A percentile compares a stretch with the other conserved stretches of the same genome.
Evolutionary conservation across 1,140 invertebrate genomes (phyloP).

Genomic region (Zaprionus taronus): DNA sequence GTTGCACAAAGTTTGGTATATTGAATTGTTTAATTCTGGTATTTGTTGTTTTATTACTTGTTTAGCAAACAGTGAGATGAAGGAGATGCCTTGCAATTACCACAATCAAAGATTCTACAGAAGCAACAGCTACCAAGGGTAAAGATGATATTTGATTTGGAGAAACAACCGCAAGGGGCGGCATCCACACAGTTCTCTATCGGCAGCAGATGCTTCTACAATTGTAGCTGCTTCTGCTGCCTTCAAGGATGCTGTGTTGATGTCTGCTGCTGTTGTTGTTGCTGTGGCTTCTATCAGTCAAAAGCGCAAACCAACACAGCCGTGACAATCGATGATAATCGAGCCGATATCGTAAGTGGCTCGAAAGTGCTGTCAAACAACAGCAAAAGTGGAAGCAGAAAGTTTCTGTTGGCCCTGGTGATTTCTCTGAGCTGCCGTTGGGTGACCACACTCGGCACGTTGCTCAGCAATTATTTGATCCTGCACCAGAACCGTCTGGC

Average conservation of each 20-base stretch:
- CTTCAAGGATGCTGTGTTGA: constrained; percentile 67
- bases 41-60: not conserved
- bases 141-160: constrained; percentile 54
- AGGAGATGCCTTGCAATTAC: not conserved
- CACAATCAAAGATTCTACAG: not conserved
- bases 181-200: not conserved
- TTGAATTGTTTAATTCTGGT: not conserved
- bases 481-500: constrained; percentile 17
- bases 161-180: constrained; percentile 20
- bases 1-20: not conserved
- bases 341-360: not conserved
- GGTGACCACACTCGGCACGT: constrained; percentile 39
- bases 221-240: constrained; percentile 67
- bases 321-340: not conserved
- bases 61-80: not conserved
- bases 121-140: constrained; percentile 16
- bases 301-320: not conserved
- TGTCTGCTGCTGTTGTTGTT: constrained; percentile 58
- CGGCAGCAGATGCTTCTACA: constrained; percentile 57
- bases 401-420: constrained; percentile 27
- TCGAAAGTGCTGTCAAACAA: not conserved
- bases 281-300: constrained; percentile 28
- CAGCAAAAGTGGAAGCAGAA: constrained; percentile 3
- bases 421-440: constrained; percentile 40
- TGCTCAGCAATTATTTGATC: constrained; percentile 52